Evolutionary conservation across 2,113 vertebrate species (phyloP), one percentile per base, ranked within the genome.

Genomic region (Fregata magnificens): DNA sequence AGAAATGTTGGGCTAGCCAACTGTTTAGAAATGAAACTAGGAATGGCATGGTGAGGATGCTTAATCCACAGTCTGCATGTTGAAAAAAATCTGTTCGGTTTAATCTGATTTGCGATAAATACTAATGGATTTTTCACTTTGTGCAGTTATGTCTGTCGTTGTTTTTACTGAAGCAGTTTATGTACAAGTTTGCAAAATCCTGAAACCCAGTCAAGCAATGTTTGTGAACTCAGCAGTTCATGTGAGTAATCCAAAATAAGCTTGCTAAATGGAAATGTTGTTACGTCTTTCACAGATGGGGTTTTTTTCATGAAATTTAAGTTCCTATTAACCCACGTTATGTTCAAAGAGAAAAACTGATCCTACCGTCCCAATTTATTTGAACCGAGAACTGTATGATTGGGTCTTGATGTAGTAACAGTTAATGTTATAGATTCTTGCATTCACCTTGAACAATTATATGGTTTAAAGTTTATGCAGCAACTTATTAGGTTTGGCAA

Each of bases 401-500:
- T 84, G 7, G 42, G 56, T 62, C 81, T 63, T 44, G 67, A 79
- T 77, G 56, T 4, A 83, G 42, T 72, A 63, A 78, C 36, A 62
- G 69, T 95, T 92, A 94, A 88, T 21, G 61, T 19, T 85, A 61
- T 20, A 91, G 69, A 40, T 81, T 94, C 72, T 90, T 93, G n/a
- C 82, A 83, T 93, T 94, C 79, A 94, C 77, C 96, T 94, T 89
- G 56, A 90, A 85, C 87, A 93, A 87, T 96, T 93, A 50, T 32
- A 73, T 70, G 66, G 77, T 95, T 94, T 85, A 95, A 96, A 62
- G 91, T 79, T 91, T 97, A 92, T 81, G 47, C 69, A 49, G 70
- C 55, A 71, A 93, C 85, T 95, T 96, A 86, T 95, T 95, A 82
- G 59, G 56, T 92, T 94, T 97, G 91, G 45, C 92, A 96, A n/a